These are phyloP conservation scores for Hololepta plana DNA, from an alignment of 2,888 invertebrate genomes.

Conservation along the genomic window DNA sequence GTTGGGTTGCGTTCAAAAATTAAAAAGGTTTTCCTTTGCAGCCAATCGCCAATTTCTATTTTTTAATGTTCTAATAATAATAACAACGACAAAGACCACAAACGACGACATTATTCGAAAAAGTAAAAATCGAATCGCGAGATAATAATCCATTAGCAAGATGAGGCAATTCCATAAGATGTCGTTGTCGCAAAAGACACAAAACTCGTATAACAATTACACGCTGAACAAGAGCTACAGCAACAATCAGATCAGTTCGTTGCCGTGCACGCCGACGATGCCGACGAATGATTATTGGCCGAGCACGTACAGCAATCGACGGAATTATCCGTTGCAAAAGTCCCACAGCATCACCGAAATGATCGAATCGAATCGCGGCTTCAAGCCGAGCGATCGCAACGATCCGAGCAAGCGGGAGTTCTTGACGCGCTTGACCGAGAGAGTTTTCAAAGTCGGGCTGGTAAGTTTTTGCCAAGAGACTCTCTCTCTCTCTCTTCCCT, in stretches of 20 bases:
- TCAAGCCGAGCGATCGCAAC: conserved; percentile 70
- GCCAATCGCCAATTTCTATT: too few species aligned
- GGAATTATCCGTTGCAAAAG: conserved; percentile 15
- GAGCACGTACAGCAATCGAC: conserved; percentile 6
- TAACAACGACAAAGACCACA: too few species aligned
- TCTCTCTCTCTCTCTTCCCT: too few species aligned
- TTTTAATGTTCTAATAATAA: too few species aligned
- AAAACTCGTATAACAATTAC: conserved; percentile 1
- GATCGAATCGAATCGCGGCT: conserved; percentile 54
- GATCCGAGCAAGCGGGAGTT: conserved; percentile 69
- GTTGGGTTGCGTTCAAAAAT: too few species aligned
- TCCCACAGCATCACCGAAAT: conserved; percentile 30
- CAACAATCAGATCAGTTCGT: conserved; percentile 12
- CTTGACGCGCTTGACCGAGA: conserved; percentile 60
- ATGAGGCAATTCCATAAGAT: too few species aligned
- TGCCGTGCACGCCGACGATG: too few species aligned
- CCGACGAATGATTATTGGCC: conserved; percentile 15
- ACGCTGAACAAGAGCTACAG: conserved; percentile 13
- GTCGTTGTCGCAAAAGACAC: too few species aligned
- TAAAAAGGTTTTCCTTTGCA: too few species aligned
- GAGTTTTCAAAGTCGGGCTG: conserved; percentile 67
- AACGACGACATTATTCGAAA: too few species aligned
- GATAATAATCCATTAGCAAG: too few species aligned
- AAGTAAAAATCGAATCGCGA: too few species aligned
- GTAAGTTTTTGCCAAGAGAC: conserved; percentile 52